Percentiles rank a stretch among this genome's conserved stretches.
These are phyloP conservation scores for Gymnobelideus leadbeateri DNA, from an alignment of 2,113 vertebrate genomes.

Conservation along the genomic window DNA sequence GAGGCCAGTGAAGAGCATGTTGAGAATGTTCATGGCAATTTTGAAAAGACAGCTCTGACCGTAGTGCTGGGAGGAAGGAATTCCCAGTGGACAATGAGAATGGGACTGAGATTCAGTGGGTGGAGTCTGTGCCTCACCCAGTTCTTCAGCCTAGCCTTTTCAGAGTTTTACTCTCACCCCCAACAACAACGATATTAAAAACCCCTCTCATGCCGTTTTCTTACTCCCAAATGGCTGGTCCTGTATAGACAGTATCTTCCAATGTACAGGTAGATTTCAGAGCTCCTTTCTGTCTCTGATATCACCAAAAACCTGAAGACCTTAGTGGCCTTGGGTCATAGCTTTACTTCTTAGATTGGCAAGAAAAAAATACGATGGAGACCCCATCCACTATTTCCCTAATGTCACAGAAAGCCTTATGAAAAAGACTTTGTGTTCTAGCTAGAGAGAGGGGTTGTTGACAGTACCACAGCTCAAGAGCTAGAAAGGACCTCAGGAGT, in stretches of 20 bases:
- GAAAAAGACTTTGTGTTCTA: neutral
- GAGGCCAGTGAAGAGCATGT: slow-evolving; percentile 99
- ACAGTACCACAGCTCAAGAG: neutral
- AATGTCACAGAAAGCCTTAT: neutral
- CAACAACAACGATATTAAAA: neutral
- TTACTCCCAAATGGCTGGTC: neutral
- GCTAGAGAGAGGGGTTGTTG: neutral
- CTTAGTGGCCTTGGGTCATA: neutral
- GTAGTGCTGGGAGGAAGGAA: slow-evolving; percentile 90
- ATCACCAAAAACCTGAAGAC: neutral
- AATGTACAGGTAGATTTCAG: neutral
- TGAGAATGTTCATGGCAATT: slow-evolving; percentile 99
- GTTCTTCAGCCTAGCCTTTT: neutral
- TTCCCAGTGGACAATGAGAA: neutral
- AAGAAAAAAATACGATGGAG: neutral
- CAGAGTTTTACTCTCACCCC: neutral
- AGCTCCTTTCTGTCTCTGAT: neutral
- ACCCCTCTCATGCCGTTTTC: neutral
- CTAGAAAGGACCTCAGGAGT: neutral
- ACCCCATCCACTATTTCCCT: neutral
- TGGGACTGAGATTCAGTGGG: neutral
- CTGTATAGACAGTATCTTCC: neutral
- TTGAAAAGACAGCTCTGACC: slow-evolving; percentile 97
- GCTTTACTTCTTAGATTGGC: neutral
- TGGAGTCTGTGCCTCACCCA: neutral